Evolutionary conservation across 2,888 invertebrate species (phyloP), one percentile per base, ranked within the genome.

Genomic region (Pocota personata): DNA sequence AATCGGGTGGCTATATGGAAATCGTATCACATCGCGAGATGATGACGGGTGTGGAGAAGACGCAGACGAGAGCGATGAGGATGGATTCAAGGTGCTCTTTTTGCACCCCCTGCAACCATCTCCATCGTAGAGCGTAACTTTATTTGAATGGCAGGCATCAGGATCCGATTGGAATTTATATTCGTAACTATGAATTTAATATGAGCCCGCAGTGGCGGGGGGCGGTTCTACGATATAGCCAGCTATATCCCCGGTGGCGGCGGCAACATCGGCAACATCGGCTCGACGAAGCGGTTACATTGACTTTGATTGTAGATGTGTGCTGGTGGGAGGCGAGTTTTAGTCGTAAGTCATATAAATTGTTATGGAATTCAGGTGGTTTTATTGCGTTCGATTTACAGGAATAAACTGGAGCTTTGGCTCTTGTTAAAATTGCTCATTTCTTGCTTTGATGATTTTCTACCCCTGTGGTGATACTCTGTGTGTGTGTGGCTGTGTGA

Each of bases 281-380:
- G n/a, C n/a, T n/a, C 40, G 8, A 14, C 14, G 40, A 24, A 4
- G 14, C 40, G 50, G 57, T 50, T 24, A 43, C 52, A 27, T 66
- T 67, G 55, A 60, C 78, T 50, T 52, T 60, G 67, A 32, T 40
- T 67, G 73, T 32, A 16, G 27, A 16, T 62, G 32, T 40, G 8
- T 8, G 7, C 6, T 27, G 46, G 1, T 10, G 30, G 43, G 19
- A 43, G 40, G 40, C 7, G 37, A 16, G 43, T 40, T 62, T 43
- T 48, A 40, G 16, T 69, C 72, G 69, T 72, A 86, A 75, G 80
- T 80, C 77, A 82, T 82, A 76, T 82, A 86, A 86, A 86, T 86
- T 82, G 80, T 86, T 82, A 86, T 86, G 71, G 86, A 82, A 82
- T 86, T 86, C 82, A 86, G 86, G 86, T 86, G 86, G 76, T 86